A percentile compares a stretch with the other conserved stretches of the same genome.
Conservation (phyloP, 2,888 invertebrate genomes). For the Napeogenes inachia region DNA sequence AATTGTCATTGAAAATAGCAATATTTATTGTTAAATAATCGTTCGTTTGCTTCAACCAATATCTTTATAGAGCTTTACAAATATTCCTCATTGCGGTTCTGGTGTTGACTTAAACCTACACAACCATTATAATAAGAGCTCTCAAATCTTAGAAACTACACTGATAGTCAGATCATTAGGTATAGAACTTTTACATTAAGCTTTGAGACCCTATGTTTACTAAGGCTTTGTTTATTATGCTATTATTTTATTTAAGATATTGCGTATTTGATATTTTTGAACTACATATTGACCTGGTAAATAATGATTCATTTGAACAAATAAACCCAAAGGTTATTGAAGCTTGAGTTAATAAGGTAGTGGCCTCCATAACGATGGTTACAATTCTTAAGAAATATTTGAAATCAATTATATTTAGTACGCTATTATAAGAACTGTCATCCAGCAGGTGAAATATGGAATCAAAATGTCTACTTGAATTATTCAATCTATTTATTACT, state of each 20-base stretch:
- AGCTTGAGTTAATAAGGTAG: too few species aligned
- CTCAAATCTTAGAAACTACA: conserved; percentile 6
- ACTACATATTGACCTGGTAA: not conserved
- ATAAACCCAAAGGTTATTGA: too few species aligned
- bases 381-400: too few species aligned
- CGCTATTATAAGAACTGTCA: not conserved
- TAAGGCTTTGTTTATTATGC: conserved; percentile 56
- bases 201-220: conserved; percentile 48
- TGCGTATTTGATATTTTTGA: not conserved
- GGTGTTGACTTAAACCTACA: conserved; percentile 32
- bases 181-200: conserved; percentile 50
- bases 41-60: conserved; percentile 11
- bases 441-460: conserved; percentile 3
- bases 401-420: not conserved
- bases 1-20: not conserved
- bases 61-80: conserved; percentile 9
- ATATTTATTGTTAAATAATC: not conserved
- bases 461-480: not conserved
- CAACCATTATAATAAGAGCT: conserved; percentile 14
- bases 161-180: conserved; percentile 32
- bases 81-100: conserved; percentile 9
- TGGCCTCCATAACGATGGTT: too few species aligned
- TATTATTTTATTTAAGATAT: conserved; percentile 33
- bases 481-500: conserved; percentile 2
- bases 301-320: not conserved